Percentiles rank a stretch among this genome's conserved stretches.
Conservation (phyloP, 2,797 vertebrate genomes). For the Tinamus major region DNA sequence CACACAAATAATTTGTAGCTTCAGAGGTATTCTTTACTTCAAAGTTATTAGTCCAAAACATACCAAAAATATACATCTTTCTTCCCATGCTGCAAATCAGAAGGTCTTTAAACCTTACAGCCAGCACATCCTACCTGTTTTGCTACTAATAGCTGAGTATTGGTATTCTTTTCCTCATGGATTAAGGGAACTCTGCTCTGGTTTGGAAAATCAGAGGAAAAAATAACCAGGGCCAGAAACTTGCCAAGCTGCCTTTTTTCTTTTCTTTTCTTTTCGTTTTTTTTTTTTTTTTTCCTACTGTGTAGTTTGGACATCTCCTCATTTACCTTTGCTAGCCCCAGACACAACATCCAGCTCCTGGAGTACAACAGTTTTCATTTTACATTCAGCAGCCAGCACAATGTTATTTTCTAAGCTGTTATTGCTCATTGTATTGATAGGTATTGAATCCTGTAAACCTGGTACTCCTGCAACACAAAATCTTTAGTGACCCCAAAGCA, state of each 20-base stretch:
- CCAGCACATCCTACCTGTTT: background rate
- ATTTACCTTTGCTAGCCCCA: rapidly evolving
- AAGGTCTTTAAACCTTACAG: background rate
- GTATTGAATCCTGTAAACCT: background rate
- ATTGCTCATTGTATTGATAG: background rate
- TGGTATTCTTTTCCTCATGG: background rate
- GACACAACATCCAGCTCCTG: background rate
- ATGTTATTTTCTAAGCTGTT: background rate
- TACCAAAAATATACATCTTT: background rate
- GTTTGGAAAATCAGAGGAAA: background rate
- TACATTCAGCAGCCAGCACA: background rate
- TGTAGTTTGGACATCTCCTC: background rate
- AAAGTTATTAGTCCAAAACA: background rate
- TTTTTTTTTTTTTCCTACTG: background rate
- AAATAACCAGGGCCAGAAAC: background rate
- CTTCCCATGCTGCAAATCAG: background rate
- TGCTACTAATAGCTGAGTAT: background rate
- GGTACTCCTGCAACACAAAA: background rate
- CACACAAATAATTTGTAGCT: background rate
- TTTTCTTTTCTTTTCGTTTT: background rate
- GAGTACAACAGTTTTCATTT: background rate
- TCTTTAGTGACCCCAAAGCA: background rate
- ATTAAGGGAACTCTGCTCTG: background rate
- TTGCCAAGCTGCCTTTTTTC: rapidly evolving
- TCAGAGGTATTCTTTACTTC: background rate